Conservation (phyloP, 2,113 vertebrate species). For the Pyxicephalus adspersus region DNA sequence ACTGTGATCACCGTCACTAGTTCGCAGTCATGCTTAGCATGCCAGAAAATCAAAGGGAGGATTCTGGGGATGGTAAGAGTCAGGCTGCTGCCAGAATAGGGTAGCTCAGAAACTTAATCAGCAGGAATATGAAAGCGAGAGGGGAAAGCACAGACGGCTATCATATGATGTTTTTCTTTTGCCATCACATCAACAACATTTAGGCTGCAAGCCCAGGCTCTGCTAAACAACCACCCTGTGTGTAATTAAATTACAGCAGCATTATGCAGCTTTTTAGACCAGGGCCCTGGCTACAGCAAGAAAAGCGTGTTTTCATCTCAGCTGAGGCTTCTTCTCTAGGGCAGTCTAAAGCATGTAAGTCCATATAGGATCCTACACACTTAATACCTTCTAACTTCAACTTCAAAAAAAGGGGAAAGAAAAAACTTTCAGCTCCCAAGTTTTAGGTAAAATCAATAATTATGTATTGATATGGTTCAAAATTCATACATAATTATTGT, state of each 20-base stretch:
- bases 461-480: too few relatives aligned
- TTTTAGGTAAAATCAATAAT: too few relatives aligned
- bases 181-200: slow-evolving; percentile 60
- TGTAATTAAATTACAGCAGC: slow-evolving; percentile 46
- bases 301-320: not conserved
- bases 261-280: slow-evolving; percentile 15
- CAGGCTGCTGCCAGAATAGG: slow-evolving; percentile 44
- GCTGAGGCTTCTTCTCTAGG: not conserved
- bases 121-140: slow-evolving; percentile 61
- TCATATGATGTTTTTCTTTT: slow-evolving; percentile 67
- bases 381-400: not conserved
- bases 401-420: too few relatives aligned
- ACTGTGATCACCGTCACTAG: not conserved
- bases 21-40: not conserved
- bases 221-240: slow-evolving; percentile 22
- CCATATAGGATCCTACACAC: not conserved
- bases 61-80: slow-evolving; percentile 43
- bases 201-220: slow-evolving; percentile 60
- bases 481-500: too few relatives aligned
- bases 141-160: slow-evolving; percentile 39
- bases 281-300: slow-evolving; percentile 26
- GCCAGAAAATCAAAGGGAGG: slow-evolving; percentile 31
- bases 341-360: not conserved
- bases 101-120: slow-evolving; percentile 55
- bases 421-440: too few relatives aligned